Evolutionary conservation across 2,797 vertebrate species (phyloP).

Genomic region (Acipenser transmontanus): DNA sequence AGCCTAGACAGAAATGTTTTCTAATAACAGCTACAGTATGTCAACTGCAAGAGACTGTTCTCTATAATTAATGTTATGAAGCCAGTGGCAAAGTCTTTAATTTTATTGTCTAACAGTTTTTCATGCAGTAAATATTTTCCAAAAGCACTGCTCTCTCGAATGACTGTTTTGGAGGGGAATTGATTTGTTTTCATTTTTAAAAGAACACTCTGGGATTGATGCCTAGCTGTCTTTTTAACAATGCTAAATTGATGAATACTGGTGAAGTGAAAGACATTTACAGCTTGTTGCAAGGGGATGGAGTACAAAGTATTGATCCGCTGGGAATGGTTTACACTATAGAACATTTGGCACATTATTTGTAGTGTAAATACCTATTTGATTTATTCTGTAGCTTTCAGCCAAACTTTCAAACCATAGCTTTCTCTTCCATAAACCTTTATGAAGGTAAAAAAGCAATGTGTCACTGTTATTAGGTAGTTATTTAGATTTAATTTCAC

Average conservation of each 20-base stretch:
- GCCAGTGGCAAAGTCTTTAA: background rate
- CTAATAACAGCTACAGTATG: too few species aligned
- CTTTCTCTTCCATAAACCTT: conserved; percentile 14
- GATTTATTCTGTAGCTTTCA: conserved; percentile 43
- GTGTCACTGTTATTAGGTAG: too few species aligned
- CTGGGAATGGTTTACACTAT: conserved; percentile 37
- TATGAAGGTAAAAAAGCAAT: conserved; percentile 2
- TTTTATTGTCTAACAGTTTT: background rate
- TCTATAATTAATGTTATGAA: background rate
- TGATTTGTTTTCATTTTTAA: conserved; percentile 39
- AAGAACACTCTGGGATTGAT: conserved; percentile 37
- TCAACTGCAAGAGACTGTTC: background rate
- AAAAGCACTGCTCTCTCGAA: conserved; percentile 11
- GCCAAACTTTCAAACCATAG: conserved; percentile 31
- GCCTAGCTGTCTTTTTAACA: conserved; percentile 50
- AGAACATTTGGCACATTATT: conserved; percentile 40
- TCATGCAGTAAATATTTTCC: conserved; percentile 2
- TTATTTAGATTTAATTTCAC: too few species aligned
- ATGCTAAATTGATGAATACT: conserved; percentile 47
- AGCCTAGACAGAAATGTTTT: too few species aligned
- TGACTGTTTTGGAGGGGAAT: conserved; percentile 35
- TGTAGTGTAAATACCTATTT: conserved; percentile 48
- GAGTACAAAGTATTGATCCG: conserved; percentile 57
- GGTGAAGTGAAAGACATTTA: conserved; percentile 47
- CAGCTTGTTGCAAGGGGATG: conserved; percentile 39